Percentiles rank a stretch among this genome's conserved stretches.
Conservation (phyloP, 1,140 invertebrate species). For the Spodoptera litura region DNA sequence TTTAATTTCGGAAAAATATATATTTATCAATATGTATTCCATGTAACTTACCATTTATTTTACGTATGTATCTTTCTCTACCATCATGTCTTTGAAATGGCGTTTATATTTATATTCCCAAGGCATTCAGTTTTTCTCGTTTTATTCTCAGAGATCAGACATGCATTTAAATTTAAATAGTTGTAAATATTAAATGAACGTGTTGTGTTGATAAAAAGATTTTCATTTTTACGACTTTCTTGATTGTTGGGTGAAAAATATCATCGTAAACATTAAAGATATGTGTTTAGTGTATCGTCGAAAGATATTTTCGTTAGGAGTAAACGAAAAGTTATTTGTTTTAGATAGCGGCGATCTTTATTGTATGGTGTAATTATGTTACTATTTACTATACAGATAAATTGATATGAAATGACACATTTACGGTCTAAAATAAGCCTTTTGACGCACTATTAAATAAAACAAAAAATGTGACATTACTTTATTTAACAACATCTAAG, state of each 20-base stretch:
- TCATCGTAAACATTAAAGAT: conserved; percentile 13
- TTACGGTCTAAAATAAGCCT: conserved; percentile 1
- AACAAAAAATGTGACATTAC: conserved; percentile 2
- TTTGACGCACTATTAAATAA: not conserved
- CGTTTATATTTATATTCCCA: too few species aligned
- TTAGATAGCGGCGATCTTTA: conserved; percentile 24
- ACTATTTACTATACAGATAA: conserved; percentile 10
- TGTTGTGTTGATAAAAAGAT: conserved; percentile 5
- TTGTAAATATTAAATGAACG: conserved; percentile 3
- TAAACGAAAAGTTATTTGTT: conserved; percentile 12
- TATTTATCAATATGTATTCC: too few species aligned
- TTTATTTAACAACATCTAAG: conserved; percentile 3
- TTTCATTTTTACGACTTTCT: conserved; percentile 12
- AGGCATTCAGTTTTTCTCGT: too few species aligned
- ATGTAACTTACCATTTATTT: not conserved
- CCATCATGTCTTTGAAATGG: too few species aligned
- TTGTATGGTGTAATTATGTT: conserved; percentile 1
- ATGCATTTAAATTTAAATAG: not conserved
- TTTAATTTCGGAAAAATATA: too few species aligned
- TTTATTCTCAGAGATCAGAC: not conserved
- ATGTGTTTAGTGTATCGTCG: conserved; percentile 1
- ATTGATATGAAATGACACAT: conserved; percentile 7
- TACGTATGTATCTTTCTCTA: not conserved
- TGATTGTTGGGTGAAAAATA: conserved; percentile 12
- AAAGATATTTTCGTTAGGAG: conserved; percentile 11